Conservation (phyloP, 2,797 vertebrate genomes). For the Stomatorhinus walkeri region DNA sequence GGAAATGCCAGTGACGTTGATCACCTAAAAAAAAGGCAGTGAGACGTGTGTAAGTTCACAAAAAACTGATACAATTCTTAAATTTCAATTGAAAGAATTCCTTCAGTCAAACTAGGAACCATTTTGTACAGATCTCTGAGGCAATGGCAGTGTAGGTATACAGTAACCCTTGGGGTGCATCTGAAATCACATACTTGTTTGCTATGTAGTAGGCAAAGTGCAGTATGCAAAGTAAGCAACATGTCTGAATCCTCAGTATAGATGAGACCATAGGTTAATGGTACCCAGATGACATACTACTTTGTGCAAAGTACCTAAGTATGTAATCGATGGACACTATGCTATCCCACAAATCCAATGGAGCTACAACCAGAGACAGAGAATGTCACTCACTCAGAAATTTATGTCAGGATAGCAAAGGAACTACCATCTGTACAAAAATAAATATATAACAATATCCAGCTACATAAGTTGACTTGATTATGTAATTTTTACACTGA, state of each 20-base stretch:
- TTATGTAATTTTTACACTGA: background rate
- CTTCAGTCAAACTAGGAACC: background rate
- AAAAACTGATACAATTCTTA: background rate
- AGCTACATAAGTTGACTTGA: background rate
- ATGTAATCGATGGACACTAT: background rate
- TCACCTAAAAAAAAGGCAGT: conserved; percentile 56
- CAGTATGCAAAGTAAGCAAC: background rate
- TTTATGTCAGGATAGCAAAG: background rate
- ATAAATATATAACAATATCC: background rate
- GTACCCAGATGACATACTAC: background rate
- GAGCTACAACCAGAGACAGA: background rate
- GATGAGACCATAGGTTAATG: background rate
- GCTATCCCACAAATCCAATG: background rate
- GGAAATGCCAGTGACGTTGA: conserved; percentile 75
- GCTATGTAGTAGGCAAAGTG: background rate
- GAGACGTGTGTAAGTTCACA: background rate
- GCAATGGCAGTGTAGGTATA: background rate
- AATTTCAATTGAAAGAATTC: background rate
- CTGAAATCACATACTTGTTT: background rate
- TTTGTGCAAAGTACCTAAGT: background rate
- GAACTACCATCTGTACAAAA: background rate
- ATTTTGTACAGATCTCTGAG: background rate
- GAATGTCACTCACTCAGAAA: background rate
- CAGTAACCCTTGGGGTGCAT: background rate
- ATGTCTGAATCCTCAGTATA: background rate